These are phyloP conservation scores for Tiliacea citrago DNA, from an alignment of 2,888 invertebrate species.

Conservation along the genomic window DNA sequence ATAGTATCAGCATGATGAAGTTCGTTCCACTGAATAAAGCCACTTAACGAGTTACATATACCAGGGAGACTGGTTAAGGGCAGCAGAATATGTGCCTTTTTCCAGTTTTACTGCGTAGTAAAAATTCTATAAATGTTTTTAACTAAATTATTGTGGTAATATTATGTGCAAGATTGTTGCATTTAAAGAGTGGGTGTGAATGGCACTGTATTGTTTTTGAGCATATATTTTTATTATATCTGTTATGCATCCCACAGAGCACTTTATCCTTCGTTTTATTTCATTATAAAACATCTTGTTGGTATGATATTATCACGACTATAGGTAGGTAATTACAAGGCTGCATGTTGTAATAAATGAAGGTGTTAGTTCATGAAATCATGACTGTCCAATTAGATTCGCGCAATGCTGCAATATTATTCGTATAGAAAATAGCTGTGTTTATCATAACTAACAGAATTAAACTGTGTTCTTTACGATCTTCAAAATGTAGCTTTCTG, in stretches of 20 bases:
- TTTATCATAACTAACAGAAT: conserved; percentile 30
- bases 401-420: neutral
- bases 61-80: conserved; percentile 67
- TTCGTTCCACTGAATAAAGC: conserved; percentile 64
- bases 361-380: conserved; percentile 30
- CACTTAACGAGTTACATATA: conserved; percentile 65
- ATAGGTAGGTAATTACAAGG: conserved; percentile 12
- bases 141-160: conserved; percentile 78
- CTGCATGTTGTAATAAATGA: conserved; percentile 9
- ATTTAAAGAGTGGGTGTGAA: conserved; percentile 64
- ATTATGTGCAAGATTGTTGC: conserved; percentile 74
- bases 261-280: conserved; percentile 1
- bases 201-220: conserved; percentile 47
- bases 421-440: conserved; percentile 14
- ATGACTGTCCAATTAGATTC: conserved; percentile 43
- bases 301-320: conserved; percentile 25
- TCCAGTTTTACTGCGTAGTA: conserved; percentile 76
- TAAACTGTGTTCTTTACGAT: conserved; percentile 1
- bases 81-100: conserved; percentile 62
- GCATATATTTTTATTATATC: conserved; percentile 43
- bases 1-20: conserved; percentile 61
- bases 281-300: conserved; percentile 4
- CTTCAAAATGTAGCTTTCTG: conserved; percentile 9
- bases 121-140: conserved; percentile 77
- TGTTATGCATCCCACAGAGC: conserved; percentile 26